These are phyloP conservation scores for Smutsia temminckii DNA, from an alignment of 2,797 vertebrate genomes.

Conservation along the genomic window DNA sequence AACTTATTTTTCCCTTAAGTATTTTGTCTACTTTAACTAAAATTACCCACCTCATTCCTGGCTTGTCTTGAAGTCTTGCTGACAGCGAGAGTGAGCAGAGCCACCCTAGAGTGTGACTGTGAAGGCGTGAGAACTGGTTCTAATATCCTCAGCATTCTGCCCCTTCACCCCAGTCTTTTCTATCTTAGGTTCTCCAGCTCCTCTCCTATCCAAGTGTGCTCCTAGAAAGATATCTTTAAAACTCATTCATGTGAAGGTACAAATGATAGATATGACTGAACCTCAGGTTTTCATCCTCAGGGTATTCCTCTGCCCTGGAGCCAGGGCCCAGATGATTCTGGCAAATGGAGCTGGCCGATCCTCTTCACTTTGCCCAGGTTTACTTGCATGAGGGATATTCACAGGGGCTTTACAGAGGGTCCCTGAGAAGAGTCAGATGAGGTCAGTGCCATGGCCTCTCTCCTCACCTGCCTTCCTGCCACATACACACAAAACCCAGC, in stretches of 20 bases:
- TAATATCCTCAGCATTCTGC: not conserved
- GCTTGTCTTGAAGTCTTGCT: not conserved
- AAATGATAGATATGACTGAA: not conserved
- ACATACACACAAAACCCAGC: not conserved
- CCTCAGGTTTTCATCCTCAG: not conserved
- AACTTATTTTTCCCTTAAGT: not conserved
- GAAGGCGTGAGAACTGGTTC: not conserved
- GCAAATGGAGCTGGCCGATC: not conserved
- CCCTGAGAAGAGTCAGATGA: not conserved
- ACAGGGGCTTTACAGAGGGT: not conserved
- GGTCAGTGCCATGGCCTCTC: not conserved
- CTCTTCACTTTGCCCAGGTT: not conserved
- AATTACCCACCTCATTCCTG: not conserved
- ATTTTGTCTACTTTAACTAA: not conserved
- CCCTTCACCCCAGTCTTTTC: not conserved
- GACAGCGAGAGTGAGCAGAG: not conserved
- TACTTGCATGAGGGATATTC: not conserved
- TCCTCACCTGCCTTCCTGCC: not conserved
- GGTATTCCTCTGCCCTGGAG: not conserved
- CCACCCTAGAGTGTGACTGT: not conserved
- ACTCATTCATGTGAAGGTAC: not conserved
- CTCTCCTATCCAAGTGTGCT: not conserved
- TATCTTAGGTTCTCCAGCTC: not conserved
- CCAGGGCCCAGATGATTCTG: not conserved
- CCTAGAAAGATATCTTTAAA: slow-evolving; percentile 8